A percentile compares a stretch with the other conserved stretches of the same genome.
These are phyloP conservation scores for Pollenia griseotomentosa DNA, from an alignment of 2,888 invertebrate genomes.

Conservation along the genomic window DNA sequence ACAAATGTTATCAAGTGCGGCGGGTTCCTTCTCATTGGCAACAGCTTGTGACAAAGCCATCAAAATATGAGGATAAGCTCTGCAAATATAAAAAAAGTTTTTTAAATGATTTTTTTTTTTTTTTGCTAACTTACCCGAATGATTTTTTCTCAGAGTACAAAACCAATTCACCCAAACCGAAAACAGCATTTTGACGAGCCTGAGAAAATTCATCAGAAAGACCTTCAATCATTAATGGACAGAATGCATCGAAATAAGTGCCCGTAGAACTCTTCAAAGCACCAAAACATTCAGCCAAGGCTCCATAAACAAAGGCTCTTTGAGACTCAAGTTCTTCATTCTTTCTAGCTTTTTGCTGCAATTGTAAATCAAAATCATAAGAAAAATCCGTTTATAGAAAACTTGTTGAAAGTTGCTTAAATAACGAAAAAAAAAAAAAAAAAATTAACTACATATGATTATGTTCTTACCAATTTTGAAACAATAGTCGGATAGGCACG, in stretches of 20 bases:
- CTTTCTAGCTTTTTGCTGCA: slow-evolving; percentile 87
- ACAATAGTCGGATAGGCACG: slow-evolving; percentile 87
- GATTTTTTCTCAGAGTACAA: slow-evolving; percentile 87
- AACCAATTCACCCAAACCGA: slow-evolving; percentile 90
- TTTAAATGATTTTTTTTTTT: not conserved
- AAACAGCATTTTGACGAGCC: slow-evolving; percentile 91
- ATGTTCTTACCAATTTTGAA: slow-evolving; percentile 86
- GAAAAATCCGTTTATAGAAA: too few relatives aligned
- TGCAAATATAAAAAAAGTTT: slow-evolving; percentile 77
- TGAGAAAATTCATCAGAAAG: slow-evolving; percentile 88
- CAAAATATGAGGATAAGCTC: slow-evolving; percentile 88
- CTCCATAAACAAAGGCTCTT: slow-evolving; percentile 89
- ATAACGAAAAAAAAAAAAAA: not conserved
- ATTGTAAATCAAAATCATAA: not conserved
- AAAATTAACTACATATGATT: not conserved
- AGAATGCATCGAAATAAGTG: slow-evolving; percentile 86
- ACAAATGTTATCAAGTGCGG: slow-evolving; percentile 91
- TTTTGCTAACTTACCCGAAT: slow-evolving; percentile 84
- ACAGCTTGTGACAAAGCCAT: slow-evolving; percentile 88
- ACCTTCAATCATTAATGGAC: slow-evolving; percentile 87
- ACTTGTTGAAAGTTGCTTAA: too few relatives aligned
- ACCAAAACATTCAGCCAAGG: slow-evolving; percentile 89
- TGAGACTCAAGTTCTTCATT: slow-evolving; percentile 85
- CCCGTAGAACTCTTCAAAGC: slow-evolving; percentile 86
- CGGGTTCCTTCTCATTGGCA: slow-evolving; percentile 87